Conservation (phyloP, 2,797 vertebrate species). For the Rhodeus uyekii region DNA sequence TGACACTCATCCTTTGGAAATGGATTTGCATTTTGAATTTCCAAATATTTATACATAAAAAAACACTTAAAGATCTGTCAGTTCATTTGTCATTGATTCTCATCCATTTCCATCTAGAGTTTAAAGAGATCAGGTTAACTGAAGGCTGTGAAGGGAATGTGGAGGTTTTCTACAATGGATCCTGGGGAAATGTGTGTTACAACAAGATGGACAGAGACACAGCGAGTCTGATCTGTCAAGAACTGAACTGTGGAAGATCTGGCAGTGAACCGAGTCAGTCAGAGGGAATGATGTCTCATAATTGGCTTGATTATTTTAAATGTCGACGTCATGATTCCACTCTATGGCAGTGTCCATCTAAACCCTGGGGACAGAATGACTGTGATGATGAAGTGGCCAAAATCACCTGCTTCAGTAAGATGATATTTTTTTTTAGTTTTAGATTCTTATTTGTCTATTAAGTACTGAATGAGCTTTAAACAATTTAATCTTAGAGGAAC, state of each 20-base stretch:
- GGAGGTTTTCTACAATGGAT: constrained; percentile 47
- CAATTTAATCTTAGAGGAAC: no score
- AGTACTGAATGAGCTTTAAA: no score
- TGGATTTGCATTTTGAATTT: no score
- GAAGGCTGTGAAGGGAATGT: background rate
- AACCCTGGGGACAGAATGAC: constrained; percentile 15
- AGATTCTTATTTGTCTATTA: no score
- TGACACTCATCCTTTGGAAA: no score
- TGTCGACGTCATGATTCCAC: constrained; percentile 32
- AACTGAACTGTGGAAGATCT: constrained; percentile 29
- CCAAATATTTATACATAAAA: no score
- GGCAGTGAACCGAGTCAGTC: background rate
- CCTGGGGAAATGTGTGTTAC: constrained; percentile 62
- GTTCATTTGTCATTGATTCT: background rate
- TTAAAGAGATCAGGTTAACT: background rate
- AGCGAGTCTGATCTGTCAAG: constrained; percentile 11
- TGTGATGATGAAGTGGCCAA: constrained; percentile 5
- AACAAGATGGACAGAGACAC: background rate
- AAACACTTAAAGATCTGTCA: no score
- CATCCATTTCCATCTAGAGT: background rate
- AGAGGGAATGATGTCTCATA: background rate
- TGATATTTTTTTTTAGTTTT: no score
- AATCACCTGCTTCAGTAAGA: background rate
- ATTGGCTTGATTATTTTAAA: constrained; percentile 7
- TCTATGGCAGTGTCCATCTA: constrained; percentile 43